These are phyloP conservation scores for Myoxocephalus aenaeus DNA, from an alignment of 2,797 vertebrate genomes.

Conservation along the genomic window DNA sequence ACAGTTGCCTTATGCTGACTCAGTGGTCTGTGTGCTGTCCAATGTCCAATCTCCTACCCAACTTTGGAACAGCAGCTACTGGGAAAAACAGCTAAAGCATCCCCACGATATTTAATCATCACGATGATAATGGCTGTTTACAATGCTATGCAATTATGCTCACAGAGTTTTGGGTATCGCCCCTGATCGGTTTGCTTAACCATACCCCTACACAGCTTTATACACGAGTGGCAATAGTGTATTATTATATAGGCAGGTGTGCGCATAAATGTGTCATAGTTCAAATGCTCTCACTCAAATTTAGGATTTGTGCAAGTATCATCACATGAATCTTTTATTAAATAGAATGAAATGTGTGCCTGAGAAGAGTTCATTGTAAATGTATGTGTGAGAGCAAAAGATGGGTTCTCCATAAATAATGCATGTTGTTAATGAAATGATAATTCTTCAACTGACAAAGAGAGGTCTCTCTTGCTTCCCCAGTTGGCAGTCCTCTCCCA, in stretches of 20 bases:
- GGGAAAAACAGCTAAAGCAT: slow-evolving; percentile 2
- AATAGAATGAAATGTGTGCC: background rate
- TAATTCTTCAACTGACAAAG: slow-evolving; percentile 44
- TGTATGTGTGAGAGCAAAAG: slow-evolving; percentile 37
- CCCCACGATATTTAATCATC: slow-evolving; percentile 24
- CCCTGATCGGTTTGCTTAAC: slow-evolving; percentile 10
- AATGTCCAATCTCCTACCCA: slow-evolving; percentile 11
- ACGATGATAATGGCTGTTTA: slow-evolving; percentile 9
- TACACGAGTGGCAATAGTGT: background rate
- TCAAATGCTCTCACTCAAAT: background rate
- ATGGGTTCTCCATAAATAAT: slow-evolving; percentile 57
- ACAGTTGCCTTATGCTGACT: slow-evolving; percentile 35
- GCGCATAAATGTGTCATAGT: background rate
- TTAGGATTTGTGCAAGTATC: background rate
- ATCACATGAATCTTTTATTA: background rate
- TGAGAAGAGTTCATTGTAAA: slow-evolving; percentile 35
- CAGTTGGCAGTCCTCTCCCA: background rate
- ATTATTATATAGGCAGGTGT: background rate
- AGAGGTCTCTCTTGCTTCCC: slow-evolving; percentile 11
- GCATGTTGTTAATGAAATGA: slow-evolving; percentile 63
- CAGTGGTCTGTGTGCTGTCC: slow-evolving; percentile 39
- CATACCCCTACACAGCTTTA: background rate
- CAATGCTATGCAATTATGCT: background rate
- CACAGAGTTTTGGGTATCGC: background rate
- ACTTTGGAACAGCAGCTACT: slow-evolving; percentile 17